A percentile compares a stretch with the other conserved stretches of the same genome.
Conservation (phyloP, 2,888 invertebrate species). For the Eledona agricola region DNA sequence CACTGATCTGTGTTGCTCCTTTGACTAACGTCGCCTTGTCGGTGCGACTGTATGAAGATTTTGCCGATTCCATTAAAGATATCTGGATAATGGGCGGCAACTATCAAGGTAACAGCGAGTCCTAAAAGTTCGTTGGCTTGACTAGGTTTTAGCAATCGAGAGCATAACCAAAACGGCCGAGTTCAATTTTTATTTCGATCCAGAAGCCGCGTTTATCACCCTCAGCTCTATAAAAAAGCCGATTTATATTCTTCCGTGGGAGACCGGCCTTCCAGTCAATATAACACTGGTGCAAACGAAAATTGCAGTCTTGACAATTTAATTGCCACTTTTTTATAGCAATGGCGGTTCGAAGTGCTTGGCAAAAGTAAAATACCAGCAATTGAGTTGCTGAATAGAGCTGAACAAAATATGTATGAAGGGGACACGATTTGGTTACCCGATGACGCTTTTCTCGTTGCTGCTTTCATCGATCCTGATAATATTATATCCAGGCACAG, state of each 20-base stretch:
- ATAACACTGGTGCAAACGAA: too few relatives aligned
- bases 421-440: too few relatives aligned
- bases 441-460: too few relatives aligned
- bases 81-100: conserved; percentile 84
- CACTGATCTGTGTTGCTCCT: conserved; percentile 74
- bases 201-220: conserved; percentile 80
- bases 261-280: conserved; percentile 65
- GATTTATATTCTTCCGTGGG: conserved; percentile 75
- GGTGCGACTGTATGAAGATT: conserved; percentile 72
- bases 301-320: too few relatives aligned
- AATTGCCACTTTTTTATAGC: too few relatives aligned
- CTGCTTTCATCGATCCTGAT: too few relatives aligned
- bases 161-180: conserved; percentile 72
- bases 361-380: too few relatives aligned
- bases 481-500: too few relatives aligned
- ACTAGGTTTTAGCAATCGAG: conserved; percentile 63
- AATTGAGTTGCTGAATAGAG: too few relatives aligned
- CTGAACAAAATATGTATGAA: too few relatives aligned
- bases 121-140: neutral
- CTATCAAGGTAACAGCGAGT: conserved; percentile 66
- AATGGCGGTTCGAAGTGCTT: too few relatives aligned
- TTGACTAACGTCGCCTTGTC: conserved; percentile 83
- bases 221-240: conserved; percentile 68
- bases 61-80: conserved; percentile 71
- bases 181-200: conserved; percentile 80